Conservation (phyloP, 2,888 invertebrate genomes). For the Ichneumon xanthorius region DNA sequence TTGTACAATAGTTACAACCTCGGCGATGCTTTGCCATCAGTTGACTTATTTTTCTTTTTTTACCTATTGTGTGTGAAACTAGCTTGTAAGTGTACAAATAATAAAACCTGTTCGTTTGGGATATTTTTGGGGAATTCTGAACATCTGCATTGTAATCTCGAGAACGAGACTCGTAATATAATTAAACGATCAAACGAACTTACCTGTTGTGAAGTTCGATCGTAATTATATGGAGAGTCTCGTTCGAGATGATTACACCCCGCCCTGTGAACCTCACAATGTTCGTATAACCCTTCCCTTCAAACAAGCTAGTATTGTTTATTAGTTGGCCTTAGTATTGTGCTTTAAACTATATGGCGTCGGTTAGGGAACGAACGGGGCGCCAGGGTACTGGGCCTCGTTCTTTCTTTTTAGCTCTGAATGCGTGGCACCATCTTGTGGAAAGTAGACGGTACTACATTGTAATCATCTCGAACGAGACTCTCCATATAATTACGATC, state of each 20-base stretch:
- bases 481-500: constrained; percentile 16
- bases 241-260: constrained; percentile 19
- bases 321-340: neutral
- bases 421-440: constrained; percentile 43
- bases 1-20: neutral
- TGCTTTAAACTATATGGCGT: constrained; percentile 7
- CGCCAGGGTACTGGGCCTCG: constrained; percentile 24
- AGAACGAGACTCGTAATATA: constrained; percentile 47
- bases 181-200: constrained; percentile 51
- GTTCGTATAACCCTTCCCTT: neutral
- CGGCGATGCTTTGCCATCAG: neutral
- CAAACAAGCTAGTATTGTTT: neutral
- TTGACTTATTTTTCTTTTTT: neutral
- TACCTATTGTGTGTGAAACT: neutral
- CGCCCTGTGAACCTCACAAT: neutral
- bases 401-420: constrained; percentile 38
- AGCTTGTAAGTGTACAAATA: constrained; percentile 13
- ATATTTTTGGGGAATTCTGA: constrained; percentile 20
- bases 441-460: constrained; percentile 48
- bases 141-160: constrained; percentile 50
- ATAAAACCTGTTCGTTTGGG: neutral
- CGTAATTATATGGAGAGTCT: neutral
- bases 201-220: constrained; percentile 51
- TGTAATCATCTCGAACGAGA: constrained; percentile 27
- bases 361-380: neutral